A percentile compares a stretch with the other conserved stretches of the same genome.
Conservation (phyloP, 2,113 vertebrate genomes). For the Fukomys damarensis region DNA sequence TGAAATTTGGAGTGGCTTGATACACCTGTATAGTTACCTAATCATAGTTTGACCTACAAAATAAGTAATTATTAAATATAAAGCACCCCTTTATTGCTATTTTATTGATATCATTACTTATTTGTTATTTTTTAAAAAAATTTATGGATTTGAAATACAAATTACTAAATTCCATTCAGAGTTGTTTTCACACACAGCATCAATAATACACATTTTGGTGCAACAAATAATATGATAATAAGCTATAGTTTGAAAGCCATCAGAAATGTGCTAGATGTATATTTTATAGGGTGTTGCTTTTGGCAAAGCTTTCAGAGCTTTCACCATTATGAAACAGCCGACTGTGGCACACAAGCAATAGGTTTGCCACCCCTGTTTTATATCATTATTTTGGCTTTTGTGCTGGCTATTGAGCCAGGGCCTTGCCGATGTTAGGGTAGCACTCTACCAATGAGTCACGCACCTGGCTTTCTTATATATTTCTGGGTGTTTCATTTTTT, state of each 20-base stretch:
- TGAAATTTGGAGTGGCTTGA: neutral
- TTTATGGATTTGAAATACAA: neutral
- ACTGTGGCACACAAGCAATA: neutral
- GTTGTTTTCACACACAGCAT: neutral
- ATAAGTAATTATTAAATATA: neutral
- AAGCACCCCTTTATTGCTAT: fast-evolving
- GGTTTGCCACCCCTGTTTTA: neutral
- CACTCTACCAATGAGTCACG: neutral
- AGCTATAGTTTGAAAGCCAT: neutral
- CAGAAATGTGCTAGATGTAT: neutral
- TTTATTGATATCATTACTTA: neutral
- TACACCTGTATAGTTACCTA: neutral
- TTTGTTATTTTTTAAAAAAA: neutral
- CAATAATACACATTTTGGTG: neutral
- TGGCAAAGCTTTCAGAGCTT: neutral
- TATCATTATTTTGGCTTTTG: neutral
- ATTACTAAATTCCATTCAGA: neutral
- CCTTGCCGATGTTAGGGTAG: neutral
- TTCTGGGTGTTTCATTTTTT: neutral
- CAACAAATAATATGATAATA: neutral
- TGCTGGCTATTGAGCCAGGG: neutral
- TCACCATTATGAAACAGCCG: neutral
- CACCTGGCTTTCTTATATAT: no score
- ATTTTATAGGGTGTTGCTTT: neutral
- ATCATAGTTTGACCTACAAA: neutral